Conservation (phyloP, 1,140 invertebrate species). For the Eulimnadia texana region DNA sequence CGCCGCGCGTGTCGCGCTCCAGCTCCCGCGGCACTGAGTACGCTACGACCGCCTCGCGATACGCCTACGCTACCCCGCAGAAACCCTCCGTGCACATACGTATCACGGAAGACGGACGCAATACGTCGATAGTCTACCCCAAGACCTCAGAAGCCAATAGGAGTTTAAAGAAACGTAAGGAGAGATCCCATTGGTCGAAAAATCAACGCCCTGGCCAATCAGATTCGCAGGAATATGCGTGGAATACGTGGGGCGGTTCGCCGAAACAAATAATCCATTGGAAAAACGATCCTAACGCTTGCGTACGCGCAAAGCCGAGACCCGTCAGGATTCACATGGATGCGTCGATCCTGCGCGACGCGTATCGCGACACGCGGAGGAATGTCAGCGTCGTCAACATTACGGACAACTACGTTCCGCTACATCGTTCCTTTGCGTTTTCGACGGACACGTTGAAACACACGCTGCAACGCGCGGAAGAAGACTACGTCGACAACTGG, state of each 20-base stretch:
- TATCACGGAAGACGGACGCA: neutral
- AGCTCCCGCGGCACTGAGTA: constrained; percentile 35
- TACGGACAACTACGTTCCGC: constrained; percentile 3
- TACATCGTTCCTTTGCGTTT: constrained; percentile 12
- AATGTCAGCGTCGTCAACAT: constrained; percentile 12
- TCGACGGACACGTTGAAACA: constrained; percentile 14
- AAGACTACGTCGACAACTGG: constrained; percentile 21
- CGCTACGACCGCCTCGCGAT: constrained; percentile 19
- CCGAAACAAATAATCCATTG: constrained; percentile 28
- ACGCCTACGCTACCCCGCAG: constrained; percentile 14
- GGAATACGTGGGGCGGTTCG: constrained; percentile 21
- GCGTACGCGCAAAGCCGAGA: neutral
- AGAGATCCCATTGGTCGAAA: neutral
- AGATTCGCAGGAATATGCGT: constrained; percentile 2
- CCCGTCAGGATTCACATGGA: constrained; percentile 16
- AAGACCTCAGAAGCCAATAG: neutral
- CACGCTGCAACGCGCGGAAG: constrained; percentile 18
- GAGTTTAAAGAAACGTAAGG: neutral
- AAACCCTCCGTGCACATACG: constrained; percentile 8
- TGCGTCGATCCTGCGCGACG: constrained; percentile 6
- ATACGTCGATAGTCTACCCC: constrained; percentile 5
- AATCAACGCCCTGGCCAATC: neutral
- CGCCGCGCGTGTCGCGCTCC: constrained; percentile 35
- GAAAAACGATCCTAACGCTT: constrained; percentile 22
- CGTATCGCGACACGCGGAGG: constrained; percentile 6